Conservation (phyloP, 2,888 invertebrate species). For the Timema cristinae region DNA sequence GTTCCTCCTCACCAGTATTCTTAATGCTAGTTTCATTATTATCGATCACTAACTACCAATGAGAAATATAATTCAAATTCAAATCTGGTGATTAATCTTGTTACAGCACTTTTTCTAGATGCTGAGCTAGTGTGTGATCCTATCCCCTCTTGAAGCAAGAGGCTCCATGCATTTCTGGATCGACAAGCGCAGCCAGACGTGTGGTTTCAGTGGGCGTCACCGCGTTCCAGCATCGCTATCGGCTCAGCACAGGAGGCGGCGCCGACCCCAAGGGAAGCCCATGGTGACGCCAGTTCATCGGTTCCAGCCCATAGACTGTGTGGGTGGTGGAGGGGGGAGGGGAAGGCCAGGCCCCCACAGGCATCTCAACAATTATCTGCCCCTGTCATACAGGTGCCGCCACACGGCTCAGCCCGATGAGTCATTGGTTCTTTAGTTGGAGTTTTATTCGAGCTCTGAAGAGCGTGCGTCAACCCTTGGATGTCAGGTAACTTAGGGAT, state of each 20-base stretch:
- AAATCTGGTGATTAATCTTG: no score
- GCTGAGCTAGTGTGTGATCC: no score
- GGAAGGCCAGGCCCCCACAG: slow-evolving; percentile 12
- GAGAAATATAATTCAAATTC: no score
- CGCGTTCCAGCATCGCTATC: slow-evolving; percentile 64
- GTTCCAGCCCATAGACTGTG: slow-evolving; percentile 30
- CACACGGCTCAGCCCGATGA: background rate
- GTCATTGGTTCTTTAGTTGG: slow-evolving; percentile 10
- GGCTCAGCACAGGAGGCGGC: slow-evolving; percentile 45
- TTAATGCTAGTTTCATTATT: no score
- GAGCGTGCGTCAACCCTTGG: no score
- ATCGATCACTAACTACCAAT: no score
- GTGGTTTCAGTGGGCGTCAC: slow-evolving; percentile 68
- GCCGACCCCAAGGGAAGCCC: slow-evolving; percentile 53
- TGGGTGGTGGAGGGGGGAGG: slow-evolving; percentile 27
- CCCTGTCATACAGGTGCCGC: slow-evolving; percentile 23
- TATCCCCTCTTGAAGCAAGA: background rate
- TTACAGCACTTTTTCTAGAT: no score
- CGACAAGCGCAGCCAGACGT: slow-evolving; percentile 73
- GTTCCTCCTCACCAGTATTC: no score
- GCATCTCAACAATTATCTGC: slow-evolving; percentile 24
- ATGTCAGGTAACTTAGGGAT: no score
- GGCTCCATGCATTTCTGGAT: slow-evolving; percentile 79
- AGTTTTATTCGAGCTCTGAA: background rate
- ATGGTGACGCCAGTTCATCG: slow-evolving; percentile 57